Conservation (phyloP, 2,797 vertebrate species). For the Sitta carolinensis region DNA sequence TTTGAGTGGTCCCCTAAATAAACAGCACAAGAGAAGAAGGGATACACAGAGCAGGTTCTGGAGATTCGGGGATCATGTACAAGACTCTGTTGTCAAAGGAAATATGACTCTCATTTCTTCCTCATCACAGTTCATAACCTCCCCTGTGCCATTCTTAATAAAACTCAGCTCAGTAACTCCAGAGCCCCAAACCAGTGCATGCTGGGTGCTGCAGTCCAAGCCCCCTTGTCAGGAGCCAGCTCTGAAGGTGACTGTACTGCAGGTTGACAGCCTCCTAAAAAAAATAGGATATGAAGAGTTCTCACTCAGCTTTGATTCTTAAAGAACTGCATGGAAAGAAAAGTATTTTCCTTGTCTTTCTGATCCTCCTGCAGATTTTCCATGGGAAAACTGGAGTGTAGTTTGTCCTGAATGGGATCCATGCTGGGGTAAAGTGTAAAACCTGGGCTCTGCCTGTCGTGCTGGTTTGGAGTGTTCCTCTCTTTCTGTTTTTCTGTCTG, state of each 20-base stretch:
- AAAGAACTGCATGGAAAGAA: neutral
- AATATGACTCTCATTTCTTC: conserved; percentile 41
- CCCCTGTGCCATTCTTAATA: conserved; percentile 34
- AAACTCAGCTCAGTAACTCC: conserved; percentile 13
- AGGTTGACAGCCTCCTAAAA: neutral
- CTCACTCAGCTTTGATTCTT: neutral
- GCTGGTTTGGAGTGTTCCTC: neutral
- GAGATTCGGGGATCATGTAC: neutral
- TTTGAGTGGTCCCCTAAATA: conserved; percentile 10
- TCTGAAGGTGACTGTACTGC: neutral
- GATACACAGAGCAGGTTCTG: neutral
- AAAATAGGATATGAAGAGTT: neutral
- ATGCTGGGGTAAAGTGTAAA: neutral
- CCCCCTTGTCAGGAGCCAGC: neutral
- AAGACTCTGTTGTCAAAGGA: conserved; percentile 12
- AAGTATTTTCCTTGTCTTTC: neutral
- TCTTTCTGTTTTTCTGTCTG: neutral
- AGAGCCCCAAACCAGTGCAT: neutral
- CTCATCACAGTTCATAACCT: conserved; percentile 27
- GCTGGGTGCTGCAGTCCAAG: neutral
- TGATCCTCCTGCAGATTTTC: neutral
- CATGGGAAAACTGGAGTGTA: neutral
- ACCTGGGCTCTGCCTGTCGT: neutral
- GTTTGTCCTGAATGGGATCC: neutral
- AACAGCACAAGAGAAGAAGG: neutral